phyloP scores from a whole-genome alignment of 2,113 vertebrate genomes.

The Syngnathoides biaculeatus region DNA sequence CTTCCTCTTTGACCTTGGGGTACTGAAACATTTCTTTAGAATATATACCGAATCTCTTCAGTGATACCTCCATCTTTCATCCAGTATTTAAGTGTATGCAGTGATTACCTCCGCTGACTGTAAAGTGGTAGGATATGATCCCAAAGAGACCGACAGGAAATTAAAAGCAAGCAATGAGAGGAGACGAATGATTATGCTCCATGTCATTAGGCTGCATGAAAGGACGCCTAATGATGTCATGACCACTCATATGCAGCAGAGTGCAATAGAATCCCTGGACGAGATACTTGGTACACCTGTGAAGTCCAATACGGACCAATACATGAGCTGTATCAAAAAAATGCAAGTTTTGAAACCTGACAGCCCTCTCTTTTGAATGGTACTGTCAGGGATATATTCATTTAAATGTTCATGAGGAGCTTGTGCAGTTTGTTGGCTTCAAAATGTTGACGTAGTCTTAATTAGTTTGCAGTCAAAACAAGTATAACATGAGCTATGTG shows the following conservation, averaged over 20 bases:
- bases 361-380: background rate
- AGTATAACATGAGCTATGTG: too few species aligned
- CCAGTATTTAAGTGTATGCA: background rate
- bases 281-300: background rate
- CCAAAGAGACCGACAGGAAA: constrained; percentile 11
- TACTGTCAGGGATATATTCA: background rate
- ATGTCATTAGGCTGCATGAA: constrained; percentile 10
- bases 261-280: background rate
- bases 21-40: background rate
- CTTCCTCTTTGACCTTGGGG: constrained; percentile 29
- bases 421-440: background rate
- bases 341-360: background rate
- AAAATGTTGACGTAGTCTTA: background rate
- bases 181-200: constrained; percentile 13
- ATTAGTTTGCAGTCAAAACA: too few species aligned
- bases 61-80: background rate
- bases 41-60: background rate
- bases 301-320: background rate
- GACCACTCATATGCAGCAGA: background rate
- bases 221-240: constrained; percentile 8
- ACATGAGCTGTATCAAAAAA: background rate
- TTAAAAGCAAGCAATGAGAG: background rate
- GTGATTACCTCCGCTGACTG: background rate
- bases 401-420: background rate
- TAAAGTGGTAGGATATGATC: background rate